Conservation (phyloP, 2,797 vertebrate species). For the Bufotes viridis region DNA sequence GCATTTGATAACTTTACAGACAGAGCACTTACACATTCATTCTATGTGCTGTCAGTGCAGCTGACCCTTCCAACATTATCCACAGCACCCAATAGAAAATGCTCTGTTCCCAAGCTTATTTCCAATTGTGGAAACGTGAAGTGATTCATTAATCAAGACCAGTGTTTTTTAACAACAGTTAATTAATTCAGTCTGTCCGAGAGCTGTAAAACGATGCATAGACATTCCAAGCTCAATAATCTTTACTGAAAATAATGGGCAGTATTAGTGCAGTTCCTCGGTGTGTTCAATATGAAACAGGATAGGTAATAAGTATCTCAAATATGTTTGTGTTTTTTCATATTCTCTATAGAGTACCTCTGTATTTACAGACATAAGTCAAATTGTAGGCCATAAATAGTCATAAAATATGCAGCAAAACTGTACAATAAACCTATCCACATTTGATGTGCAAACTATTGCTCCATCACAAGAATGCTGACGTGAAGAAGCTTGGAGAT, state of each 20-base stretch:
- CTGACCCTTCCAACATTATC: neutral
- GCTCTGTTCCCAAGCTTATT: conserved; percentile 11
- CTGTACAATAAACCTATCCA: too few relatives aligned
- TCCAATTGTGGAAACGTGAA: neutral
- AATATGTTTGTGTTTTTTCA: too few relatives aligned
- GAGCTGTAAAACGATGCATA: conserved; percentile 3
- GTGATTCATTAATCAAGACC: conserved; percentile 14
- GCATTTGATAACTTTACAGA: neutral
- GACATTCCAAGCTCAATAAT: neutral
- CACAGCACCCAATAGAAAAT: neutral
- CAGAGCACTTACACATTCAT: neutral
- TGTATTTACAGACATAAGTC: too few relatives aligned
- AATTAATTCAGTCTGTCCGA: conserved; percentile 22
- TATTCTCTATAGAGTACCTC: too few relatives aligned
- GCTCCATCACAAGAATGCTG: too few relatives aligned
- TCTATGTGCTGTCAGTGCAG: neutral
- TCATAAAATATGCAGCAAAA: too few relatives aligned
- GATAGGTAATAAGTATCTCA: too few relatives aligned
- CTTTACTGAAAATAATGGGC: neutral
- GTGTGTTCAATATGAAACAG: neutral
- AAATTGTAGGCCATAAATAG: too few relatives aligned
- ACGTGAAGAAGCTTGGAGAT: too few relatives aligned
- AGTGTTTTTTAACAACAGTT: conserved; percentile 26
- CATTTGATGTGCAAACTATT: too few relatives aligned
- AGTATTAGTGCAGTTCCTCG: neutral